Conservation (phyloP, 2,113 vertebrate species). For the Xiphophorus hellerii region DNA sequence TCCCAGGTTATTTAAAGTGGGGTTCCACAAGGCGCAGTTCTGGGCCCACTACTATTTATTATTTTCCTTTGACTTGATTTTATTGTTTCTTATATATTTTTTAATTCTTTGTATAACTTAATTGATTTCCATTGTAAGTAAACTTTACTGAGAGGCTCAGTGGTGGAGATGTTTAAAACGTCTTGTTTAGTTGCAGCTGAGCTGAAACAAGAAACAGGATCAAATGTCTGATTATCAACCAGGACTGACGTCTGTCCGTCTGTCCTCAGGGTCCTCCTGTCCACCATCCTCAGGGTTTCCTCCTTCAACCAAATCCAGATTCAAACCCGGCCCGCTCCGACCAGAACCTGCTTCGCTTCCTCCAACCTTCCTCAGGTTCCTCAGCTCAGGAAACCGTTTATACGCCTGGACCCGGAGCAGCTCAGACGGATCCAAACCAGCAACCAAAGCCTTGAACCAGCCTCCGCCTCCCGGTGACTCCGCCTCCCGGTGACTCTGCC, state of each 20-base stretch:
- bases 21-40: too few relatives aligned
- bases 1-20: not conserved
- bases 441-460: slow-evolving; percentile 13
- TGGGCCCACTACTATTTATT: too few relatives aligned
- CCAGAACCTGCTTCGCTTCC: not conserved
- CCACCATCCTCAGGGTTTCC: slow-evolving; percentile 54
- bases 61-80: too few relatives aligned
- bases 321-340: not conserved
- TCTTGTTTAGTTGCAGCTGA: too few relatives aligned
- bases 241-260: not conserved
- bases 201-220: too few relatives aligned
- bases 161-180: too few relatives aligned
- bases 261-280: slow-evolving; percentile 38
- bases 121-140: too few relatives aligned
- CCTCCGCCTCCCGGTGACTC: not conserved
- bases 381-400: slow-evolving; percentile 10
- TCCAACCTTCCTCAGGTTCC: not conserved
- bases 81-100: too few relatives aligned
- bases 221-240: too few relatives aligned
- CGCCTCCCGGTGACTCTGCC: too few relatives aligned
- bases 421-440: slow-evolving; percentile 7
- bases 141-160: too few relatives aligned
- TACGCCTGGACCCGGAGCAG: not conserved
- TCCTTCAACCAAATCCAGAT: slow-evolving; percentile 32
- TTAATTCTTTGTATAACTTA: too few relatives aligned